phyloP scores from a whole-genome alignment of 1,140 invertebrate genomes.

The Elysia chlorotica region DNA sequence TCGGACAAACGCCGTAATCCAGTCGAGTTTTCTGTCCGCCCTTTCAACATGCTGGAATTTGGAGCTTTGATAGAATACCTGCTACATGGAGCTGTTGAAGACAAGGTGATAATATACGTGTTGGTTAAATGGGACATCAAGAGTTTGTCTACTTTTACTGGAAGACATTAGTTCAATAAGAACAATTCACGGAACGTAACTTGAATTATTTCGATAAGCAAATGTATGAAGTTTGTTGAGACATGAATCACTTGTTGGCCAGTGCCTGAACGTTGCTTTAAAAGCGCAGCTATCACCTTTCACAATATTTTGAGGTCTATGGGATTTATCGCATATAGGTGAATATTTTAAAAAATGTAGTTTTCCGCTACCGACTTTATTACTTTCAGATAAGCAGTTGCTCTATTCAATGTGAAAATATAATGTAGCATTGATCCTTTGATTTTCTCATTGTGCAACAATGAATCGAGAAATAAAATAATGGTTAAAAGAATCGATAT shows the following conservation, averaged over 20 bases:
- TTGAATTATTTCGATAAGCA: not conserved
- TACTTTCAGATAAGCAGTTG: no score
- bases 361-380: no score
- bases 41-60: constrained; percentile 24
- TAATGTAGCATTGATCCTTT: no score
- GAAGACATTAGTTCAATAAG: not conserved
- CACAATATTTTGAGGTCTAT: no score
- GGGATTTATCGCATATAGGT: no score
- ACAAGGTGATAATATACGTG: constrained; percentile 13
- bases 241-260: no score
- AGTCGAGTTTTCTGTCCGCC: constrained; percentile 27
- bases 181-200: not conserved
- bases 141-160: not conserved
- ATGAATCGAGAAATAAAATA: not conserved
- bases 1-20: constrained; percentile 20
- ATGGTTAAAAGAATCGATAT: not conserved
- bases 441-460: no score
- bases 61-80: not conserved
- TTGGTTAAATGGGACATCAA: not conserved
- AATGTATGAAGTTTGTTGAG: not conserved
- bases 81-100: constrained; percentile 20
- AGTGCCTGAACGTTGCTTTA: no score
- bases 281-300: no score
- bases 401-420: no score
- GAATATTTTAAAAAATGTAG: no score